Conservation (phyloP, 2,888 invertebrate genomes). For the Phortica okadai region DNA sequence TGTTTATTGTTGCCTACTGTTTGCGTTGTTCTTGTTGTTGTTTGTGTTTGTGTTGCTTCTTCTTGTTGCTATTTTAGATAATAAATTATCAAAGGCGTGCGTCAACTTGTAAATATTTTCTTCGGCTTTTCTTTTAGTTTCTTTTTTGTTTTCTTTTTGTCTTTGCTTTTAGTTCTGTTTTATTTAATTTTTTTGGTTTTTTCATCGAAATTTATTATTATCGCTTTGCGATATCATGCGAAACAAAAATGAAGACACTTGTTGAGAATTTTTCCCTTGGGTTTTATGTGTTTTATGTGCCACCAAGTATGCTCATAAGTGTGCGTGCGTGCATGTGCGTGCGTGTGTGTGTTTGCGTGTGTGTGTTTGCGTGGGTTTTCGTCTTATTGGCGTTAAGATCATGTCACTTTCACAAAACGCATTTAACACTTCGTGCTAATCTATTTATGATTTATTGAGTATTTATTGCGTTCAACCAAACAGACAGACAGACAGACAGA, state of each 20-base stretch:
- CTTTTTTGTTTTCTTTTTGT: no score
- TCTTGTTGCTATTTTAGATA: background rate
- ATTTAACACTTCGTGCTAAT: no score
- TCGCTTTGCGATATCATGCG: no score
- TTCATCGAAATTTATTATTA: no score
- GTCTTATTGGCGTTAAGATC: no score
- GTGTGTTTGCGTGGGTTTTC: background rate
- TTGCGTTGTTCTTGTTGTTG: background rate
- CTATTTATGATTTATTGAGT: no score
- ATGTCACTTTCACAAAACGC: no score
- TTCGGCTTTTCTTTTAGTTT: background rate
- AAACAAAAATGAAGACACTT: no score
- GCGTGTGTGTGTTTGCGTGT: background rate
- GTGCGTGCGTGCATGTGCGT: background rate
- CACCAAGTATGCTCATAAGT: background rate
- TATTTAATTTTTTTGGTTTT: background rate
- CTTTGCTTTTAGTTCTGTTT: background rate
- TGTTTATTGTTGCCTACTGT: no score
- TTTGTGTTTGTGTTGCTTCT: background rate
- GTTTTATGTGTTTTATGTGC: background rate
- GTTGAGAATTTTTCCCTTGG: no score
- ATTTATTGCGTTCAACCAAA: no score
- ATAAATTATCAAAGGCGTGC: background rate
- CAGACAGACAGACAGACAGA: no score
- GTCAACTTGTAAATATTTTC: background rate